phyloP scores from a whole-genome alignment of 2,113 vertebrate species.

The Hyla sarda region DNA sequence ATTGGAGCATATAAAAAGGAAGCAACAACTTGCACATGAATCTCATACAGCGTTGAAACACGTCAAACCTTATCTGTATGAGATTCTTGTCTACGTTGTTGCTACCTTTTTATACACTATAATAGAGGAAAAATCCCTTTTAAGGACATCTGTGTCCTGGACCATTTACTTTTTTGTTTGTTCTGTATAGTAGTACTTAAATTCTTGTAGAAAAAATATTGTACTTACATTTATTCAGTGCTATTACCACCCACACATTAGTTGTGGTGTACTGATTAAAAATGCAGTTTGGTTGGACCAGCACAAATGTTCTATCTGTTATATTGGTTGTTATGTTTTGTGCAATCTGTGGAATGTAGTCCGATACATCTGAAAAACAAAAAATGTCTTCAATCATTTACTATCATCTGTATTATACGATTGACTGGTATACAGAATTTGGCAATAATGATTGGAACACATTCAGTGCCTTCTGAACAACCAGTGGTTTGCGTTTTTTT shows the following conservation, averaged over 20 bases:
- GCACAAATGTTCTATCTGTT: background rate
- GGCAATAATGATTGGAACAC: background rate
- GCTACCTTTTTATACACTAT: too few species aligned
- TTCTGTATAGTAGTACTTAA: too few species aligned
- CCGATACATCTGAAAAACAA: constrained; percentile 13
- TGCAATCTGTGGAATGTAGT: background rate
- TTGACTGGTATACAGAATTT: background rate
- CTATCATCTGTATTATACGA: background rate
- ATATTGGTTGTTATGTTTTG: background rate
- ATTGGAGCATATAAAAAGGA: too few species aligned
- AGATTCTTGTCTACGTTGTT: too few species aligned
- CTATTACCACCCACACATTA: constrained; percentile 41
- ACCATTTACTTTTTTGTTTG: too few species aligned
- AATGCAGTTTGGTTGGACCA: constrained; percentile 17
- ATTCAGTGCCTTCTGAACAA: background rate
- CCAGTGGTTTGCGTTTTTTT: background rate
- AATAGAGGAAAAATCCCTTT: too few species aligned
- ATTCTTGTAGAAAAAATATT: background rate
- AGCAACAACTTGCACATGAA: too few species aligned
- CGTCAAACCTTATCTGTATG: too few species aligned
- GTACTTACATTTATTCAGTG: background rate
- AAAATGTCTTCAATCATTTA: background rate
- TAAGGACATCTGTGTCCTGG: too few species aligned
- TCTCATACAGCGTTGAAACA: too few species aligned
- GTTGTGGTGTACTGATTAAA: background rate